Base-by-base conservation (phyloP, 2,797 vertebrate genomes). In the Chelon auratus region DNA sequence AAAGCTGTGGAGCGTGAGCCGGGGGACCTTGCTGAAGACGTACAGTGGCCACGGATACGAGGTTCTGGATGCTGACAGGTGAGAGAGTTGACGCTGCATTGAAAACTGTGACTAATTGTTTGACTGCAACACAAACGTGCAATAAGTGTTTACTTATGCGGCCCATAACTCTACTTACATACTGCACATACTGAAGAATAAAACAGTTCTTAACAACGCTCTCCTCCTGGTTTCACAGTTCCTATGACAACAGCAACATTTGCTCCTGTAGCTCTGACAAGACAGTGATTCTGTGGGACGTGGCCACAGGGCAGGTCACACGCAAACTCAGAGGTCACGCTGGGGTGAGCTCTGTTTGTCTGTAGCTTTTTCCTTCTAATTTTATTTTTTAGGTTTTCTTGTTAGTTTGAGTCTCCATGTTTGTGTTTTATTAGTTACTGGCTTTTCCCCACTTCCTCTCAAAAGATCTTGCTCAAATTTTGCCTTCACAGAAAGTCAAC, bases 41-140 rank as follows among this genome's bases (percentile, higher is more conserved):
- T 99, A 99, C 93, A 95, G 94, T 20, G 97, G 97, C 1, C 97
- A 99, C 18, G 97, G 97, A 33, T 98, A 98, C 53, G 97, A 98
- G 86, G 97, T 98, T 50, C 90, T 99, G 90, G 97, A 99, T 18
- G 96, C 94, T 0, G 96, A 97, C 1, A 76, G 97, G 97, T 98
- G 78, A 94, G 93, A 39, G 10, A 14, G 7, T 53, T 40, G 6
- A 45, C 11, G 33, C 30, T 0, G 22, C 51, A 3, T 30, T 30
- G 30, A 33, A 33, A 33, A 33, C 30, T 33, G 30, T 33, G 30
- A 33, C 30, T 33, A 6, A 33, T 1, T 33, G 30, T 33, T 33
- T 33, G 30, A 33, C 5, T 8, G 5, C 3, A 33, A 33, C 2
- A 7, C 30, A 33, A 33, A 33, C 30, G 24, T 4, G 24, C 24